Evolutionary conservation across 2,888 invertebrate genomes (phyloP).

Genomic region (Tetragonula carbonaria): DNA sequence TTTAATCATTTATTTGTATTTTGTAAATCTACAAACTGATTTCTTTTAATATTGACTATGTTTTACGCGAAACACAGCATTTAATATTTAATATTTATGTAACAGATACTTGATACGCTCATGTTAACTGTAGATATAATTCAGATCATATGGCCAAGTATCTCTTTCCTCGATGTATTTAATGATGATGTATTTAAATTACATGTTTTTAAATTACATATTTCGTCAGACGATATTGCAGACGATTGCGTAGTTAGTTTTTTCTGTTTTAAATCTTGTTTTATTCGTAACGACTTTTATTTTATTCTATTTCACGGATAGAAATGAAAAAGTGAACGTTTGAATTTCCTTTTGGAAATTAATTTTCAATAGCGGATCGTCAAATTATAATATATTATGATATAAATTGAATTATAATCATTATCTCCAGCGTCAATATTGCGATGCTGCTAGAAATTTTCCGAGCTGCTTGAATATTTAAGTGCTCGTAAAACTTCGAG

Average conservation of each 20-base stretch:
- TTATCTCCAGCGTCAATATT: not conserved
- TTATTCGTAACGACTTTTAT: not conserved
- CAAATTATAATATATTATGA: too few relatives aligned
- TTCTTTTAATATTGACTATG: not conserved
- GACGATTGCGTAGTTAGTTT: not conserved
- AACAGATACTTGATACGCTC: constrained; percentile 55
- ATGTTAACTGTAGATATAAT: not conserved
- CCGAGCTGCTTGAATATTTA: too few relatives aligned
- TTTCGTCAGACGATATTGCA: not conserved
- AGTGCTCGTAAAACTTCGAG: too few relatives aligned
- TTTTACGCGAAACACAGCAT: constrained; percentile 24
- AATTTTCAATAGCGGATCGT: not conserved
- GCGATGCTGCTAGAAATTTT: not conserved
- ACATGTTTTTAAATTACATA: not conserved
- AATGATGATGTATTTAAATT: too few relatives aligned
- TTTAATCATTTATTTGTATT: not conserved
- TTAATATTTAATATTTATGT: constrained; percentile 57
- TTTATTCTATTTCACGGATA: not conserved
- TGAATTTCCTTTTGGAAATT: not conserved
- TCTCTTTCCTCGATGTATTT: constrained; percentile 27
- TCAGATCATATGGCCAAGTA: constrained; percentile 38
- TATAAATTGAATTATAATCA: too few relatives aligned
- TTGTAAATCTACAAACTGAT: not conserved
- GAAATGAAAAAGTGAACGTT: not conserved
- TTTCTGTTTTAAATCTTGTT: not conserved